Base-by-base conservation (phyloP, 2,888 invertebrate genomes). In the Chironomus riparius region DNA sequence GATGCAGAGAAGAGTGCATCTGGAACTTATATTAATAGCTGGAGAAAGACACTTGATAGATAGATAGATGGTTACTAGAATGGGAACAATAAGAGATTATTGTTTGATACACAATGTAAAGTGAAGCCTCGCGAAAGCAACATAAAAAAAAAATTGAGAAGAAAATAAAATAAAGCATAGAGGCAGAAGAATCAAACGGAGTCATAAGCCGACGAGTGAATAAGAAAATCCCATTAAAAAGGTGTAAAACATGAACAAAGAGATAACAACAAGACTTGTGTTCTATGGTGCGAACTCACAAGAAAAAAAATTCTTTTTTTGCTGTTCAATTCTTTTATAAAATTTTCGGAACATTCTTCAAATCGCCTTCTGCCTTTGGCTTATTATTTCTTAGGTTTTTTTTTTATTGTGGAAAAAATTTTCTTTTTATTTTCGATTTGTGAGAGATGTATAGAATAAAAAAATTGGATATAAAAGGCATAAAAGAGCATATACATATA, bases 231-330 rank as follows among this genome's bases (percentile, higher is more conserved):
- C 74, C 74, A 74, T 74, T 72, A 72, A 74, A 74, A 74, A 74
- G 74, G 74, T 74, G 74, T 74, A 74, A 74, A 74, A 74, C 74
- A 74, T 74, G 73, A 73, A 28, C 28, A 69, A 18, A 65, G 73
- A 61, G 61, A 73, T 28, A 62, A 56, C 50, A 22, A 71, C 38
- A 18, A 38, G 56, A 47, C 70, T 50, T 22, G 56, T 24, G 21
- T 65, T 62, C 50, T 73, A 62, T 73, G 73, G 73, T 73, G 73
- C 48, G 73, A 73, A 73, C 13, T 68, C 68, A 28, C 47, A 47
- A 70, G 12, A 48, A 48, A 18, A 18, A 4, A 22, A 56, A 65
- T 22, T 61, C 12, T 56, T 56, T 56, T 56, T 56, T 56, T 56
- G 56, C 56, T 18, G n/a, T 56, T 18, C n/a, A 18, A 15, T 18